Evolutionary conservation across 2,888 invertebrate species (phyloP).

Genomic region (Callosobruchus maculatus): DNA sequence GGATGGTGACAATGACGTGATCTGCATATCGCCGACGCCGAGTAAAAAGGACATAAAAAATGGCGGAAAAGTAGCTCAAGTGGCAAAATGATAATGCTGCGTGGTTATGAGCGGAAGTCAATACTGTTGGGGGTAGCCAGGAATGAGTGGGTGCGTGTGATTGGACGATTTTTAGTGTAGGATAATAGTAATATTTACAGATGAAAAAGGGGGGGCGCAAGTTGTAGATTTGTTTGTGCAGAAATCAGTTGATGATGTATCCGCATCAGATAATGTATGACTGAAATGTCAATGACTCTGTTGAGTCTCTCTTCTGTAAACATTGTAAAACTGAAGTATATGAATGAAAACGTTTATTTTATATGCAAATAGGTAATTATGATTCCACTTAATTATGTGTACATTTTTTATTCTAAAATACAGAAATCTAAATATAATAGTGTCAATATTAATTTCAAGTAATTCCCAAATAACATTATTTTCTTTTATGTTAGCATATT

Average conservation of each 20-base stretch:
- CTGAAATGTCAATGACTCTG: not conserved
- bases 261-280: not conserved
- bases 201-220: not conserved
- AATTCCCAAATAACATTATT: too few relatives aligned
- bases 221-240: not conserved
- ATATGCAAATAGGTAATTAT: not conserved
- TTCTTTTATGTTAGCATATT: too few relatives aligned
- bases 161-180: not conserved
- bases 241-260: not conserved
- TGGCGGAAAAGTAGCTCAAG: constrained; percentile 34
- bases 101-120: not conserved
- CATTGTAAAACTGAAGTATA: not conserved
- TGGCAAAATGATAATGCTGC: constrained; percentile 37
- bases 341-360: not conserved
- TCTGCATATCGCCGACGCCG: constrained; percentile 51
- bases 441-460: too few relatives aligned
- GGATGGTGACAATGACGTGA: constrained; percentile 44
- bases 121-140: not conserved
- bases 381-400: not conserved
- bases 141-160: not conserved
- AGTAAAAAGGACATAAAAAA: constrained; percentile 40
- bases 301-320: not conserved
- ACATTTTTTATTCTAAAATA: not conserved
- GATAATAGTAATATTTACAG: not conserved
- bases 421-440: not conserved